Percentiles rank a stretch among this genome's conserved stretches.
Conservation (phyloP, 1,140 invertebrate genomes). For the Caenorhabditis remanei region DNA sequence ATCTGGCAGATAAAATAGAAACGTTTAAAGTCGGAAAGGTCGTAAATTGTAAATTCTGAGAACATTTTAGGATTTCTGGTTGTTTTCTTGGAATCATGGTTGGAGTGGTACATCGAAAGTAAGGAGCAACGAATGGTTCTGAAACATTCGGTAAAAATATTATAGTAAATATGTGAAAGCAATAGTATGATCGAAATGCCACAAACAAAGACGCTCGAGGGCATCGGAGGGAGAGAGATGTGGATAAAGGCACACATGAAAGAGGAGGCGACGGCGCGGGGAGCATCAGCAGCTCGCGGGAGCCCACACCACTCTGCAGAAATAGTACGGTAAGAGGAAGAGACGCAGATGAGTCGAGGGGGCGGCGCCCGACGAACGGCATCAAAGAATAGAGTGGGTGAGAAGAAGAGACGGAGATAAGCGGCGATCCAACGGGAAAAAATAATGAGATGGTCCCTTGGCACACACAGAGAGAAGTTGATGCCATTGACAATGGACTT, state of each 20-base stretch:
- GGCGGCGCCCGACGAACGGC: slow-evolving; percentile 53
- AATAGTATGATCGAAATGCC: slow-evolving; percentile 53
- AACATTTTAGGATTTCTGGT: not conserved
- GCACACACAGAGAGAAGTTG: not conserved
- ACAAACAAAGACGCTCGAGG: slow-evolving; percentile 44
- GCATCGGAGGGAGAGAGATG: slow-evolving; percentile 39
- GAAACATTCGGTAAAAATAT: slow-evolving; percentile 30
- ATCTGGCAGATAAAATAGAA: slow-evolving; percentile 44
- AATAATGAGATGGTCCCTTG: slow-evolving; percentile 55
- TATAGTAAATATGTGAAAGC: slow-evolving; percentile 48
- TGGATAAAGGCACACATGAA: slow-evolving; percentile 50
- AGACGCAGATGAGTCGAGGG: slow-evolving; percentile 40
- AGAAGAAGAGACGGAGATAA: slow-evolving; percentile 42
- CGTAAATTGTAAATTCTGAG: slow-evolving; percentile 29
- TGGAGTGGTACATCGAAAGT: not conserved
- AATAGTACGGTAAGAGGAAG: slow-evolving; percentile 17
- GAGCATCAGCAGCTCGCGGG: slow-evolving; percentile 38
- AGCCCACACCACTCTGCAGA: slow-evolving; percentile 45
- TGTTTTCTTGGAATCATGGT: not conserved
- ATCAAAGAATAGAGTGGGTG: not conserved
- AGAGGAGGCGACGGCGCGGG: slow-evolving; percentile 48
- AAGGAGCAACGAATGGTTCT: not conserved
- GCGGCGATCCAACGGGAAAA: slow-evolving; percentile 39
- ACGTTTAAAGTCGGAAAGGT: slow-evolving; percentile 4
- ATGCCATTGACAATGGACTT: slow-evolving; percentile 45